Evolutionary conservation across 2,888 invertebrate species (phyloP).

Genomic region (Pseudeuparius sepicola): DNA sequence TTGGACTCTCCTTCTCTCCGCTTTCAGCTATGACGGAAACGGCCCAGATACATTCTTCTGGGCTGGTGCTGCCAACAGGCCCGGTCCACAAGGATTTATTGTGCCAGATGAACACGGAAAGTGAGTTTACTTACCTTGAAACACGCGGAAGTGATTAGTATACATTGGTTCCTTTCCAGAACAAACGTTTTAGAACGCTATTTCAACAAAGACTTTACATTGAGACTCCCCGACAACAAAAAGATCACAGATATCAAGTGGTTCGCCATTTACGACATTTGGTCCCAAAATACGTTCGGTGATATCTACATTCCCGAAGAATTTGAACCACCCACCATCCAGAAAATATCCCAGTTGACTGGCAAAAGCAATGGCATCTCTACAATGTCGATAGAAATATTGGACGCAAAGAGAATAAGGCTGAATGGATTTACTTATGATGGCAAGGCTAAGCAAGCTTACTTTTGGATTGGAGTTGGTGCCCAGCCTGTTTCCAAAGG

Average conservation of each 20-base stretch:
- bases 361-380: conserved; percentile 57
- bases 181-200: conserved; percentile 80
- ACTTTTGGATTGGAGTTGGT: conserved; percentile 84
- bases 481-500: conserved; percentile 79
- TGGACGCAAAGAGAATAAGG: conserved; percentile 72
- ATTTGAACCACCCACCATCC: conserved; percentile 74
- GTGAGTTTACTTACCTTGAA: conserved; percentile 42
- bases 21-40: conserved; percentile 83
- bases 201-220: conserved; percentile 72
- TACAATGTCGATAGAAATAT: conserved; percentile 60
- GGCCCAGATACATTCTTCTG: conserved; percentile 90
- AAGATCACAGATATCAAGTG: conserved; percentile 81
- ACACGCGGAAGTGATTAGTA: background rate
- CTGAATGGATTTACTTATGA: conserved; percentile 71
- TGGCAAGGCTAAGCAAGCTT: conserved; percentile 63
- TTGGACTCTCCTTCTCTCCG: conserved; percentile 65
- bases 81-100: conserved; percentile 85
- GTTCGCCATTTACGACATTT: conserved; percentile 82
- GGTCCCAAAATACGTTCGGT: conserved; percentile 78
- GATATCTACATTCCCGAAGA: conserved; percentile 86
- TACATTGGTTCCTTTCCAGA: conserved; percentile 41
- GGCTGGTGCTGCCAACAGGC: conserved; percentile 80
- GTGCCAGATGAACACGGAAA: conserved; percentile 80
- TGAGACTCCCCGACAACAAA: conserved; percentile 75
- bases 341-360: conserved; percentile 47